phyloP scores from a whole-genome alignment of 2,113 vertebrate genomes.

The Gnathonemus echidnorhynchus region DNA sequence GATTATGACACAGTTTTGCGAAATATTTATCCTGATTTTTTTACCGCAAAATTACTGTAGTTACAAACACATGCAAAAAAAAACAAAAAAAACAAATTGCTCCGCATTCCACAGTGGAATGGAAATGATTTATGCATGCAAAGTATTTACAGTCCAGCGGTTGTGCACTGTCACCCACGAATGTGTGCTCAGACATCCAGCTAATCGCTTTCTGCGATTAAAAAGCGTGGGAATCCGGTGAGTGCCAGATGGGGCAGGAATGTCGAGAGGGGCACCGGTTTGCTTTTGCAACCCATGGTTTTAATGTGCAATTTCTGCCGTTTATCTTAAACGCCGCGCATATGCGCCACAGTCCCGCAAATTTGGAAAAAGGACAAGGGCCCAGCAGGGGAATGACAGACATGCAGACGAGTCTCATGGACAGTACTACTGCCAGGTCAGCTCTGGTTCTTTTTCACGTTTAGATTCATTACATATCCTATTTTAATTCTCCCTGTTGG shows the following conservation, averaged over 20 bases:
- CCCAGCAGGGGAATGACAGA: not conserved
- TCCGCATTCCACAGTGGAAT: not conserved
- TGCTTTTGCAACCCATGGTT: not conserved
- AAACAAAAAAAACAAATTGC: not conserved
- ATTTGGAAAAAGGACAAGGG: not conserved
- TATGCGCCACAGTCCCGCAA: not conserved
- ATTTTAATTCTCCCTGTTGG: not conserved
- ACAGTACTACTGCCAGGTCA: not conserved
- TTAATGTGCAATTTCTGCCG: not conserved
- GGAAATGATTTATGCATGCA: not conserved
- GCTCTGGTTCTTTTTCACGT: not conserved
- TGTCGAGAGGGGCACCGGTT: not conserved
- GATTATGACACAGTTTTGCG: not conserved
- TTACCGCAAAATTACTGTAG: not conserved
- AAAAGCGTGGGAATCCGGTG: not conserved
- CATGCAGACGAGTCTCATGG: not conserved
- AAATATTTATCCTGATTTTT: not conserved
- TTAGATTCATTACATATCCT: not conserved
- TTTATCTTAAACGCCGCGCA: not conserved
- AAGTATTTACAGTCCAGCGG: not conserved
- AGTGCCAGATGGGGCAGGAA: not conserved
- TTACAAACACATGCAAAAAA: not conserved
- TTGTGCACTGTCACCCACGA: not conserved
- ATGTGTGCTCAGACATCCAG: not conserved
- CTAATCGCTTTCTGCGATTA: constrained; percentile 5